Percentiles rank a stretch among this genome's conserved stretches.
These are phyloP conservation scores for Endomychus coccineus DNA, from an alignment of 2,888 invertebrate species.

Conservation along the genomic window DNA sequence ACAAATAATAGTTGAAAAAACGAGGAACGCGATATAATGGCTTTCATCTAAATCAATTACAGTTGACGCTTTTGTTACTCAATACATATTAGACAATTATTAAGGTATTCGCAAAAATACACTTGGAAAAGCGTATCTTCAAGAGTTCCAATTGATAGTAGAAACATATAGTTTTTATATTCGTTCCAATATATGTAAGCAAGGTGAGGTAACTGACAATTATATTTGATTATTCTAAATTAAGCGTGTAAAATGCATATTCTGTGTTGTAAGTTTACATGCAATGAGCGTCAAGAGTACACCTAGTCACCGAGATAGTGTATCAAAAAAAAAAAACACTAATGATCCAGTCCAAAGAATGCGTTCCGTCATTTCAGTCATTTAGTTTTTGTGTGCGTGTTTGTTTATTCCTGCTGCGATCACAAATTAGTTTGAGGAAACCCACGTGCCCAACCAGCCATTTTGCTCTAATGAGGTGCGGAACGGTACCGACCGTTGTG, in stretches of 20 bases:
- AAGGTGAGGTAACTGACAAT: too few relatives aligned
- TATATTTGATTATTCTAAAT: neutral
- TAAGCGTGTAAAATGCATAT: neutral
- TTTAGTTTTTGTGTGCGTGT: slow-evolving; percentile 51
- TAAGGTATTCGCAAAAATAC: too few relatives aligned
- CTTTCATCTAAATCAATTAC: too few relatives aligned
- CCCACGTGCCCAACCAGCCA: slow-evolving; percentile 36
- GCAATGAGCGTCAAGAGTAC: slow-evolving; percentile 42
- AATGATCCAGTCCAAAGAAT: slow-evolving; percentile 45
- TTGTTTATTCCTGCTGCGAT: slow-evolving; percentile 56
- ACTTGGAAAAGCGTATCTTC: too few relatives aligned
- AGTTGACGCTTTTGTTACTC: too few relatives aligned
- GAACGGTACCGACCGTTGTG: slow-evolving; percentile 22
- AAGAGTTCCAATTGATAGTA: too few relatives aligned
- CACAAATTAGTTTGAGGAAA: slow-evolving; percentile 56
- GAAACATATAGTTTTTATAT: too few relatives aligned
- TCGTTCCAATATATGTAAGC: too few relatives aligned
- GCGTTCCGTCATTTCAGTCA: slow-evolving; percentile 54
- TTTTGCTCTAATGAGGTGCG: slow-evolving; percentile 25
- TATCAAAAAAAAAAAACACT: slow-evolving; percentile 44
- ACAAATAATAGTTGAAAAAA: too few relatives aligned
- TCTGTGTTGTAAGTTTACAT: slow-evolving; percentile 17
- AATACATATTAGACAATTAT: too few relatives aligned
- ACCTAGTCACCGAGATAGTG: slow-evolving; percentile 42
- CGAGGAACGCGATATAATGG: too few relatives aligned